phyloP scores from a whole-genome alignment of 2,888 invertebrate genomes.

The Antitype chi region DNA sequence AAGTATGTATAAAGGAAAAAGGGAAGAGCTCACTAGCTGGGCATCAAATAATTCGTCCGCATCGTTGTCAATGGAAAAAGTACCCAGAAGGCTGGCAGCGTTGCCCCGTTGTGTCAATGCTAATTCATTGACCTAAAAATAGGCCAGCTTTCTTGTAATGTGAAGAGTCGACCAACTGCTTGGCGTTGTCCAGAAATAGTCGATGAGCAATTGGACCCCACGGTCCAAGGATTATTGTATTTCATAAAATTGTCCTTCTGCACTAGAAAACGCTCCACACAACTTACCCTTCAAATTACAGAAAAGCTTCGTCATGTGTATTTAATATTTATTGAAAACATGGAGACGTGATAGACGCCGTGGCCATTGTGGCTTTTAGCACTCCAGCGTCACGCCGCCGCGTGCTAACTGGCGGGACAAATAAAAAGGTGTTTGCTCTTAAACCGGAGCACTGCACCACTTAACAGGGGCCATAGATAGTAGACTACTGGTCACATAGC shows the following conservation, averaged over 20 bases:
- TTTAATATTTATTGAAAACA: slow-evolving; percentile 49
- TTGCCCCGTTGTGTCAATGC: too few species aligned
- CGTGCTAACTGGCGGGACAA: slow-evolving; percentile 66
- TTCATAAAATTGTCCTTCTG: not conserved
- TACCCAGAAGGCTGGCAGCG: too few species aligned
- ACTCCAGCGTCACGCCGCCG: slow-evolving; percentile 52
- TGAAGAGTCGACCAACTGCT: too few species aligned
- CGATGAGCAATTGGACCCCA: too few species aligned
- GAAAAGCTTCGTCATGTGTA: slow-evolving; percentile 34
- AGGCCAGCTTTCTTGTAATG: too few species aligned
- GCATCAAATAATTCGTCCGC: too few species aligned
- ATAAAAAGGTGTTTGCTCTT: slow-evolving; percentile 65
- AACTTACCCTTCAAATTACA: slow-evolving; percentile 3
- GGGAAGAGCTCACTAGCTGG: too few species aligned
- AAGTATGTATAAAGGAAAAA: too few species aligned
- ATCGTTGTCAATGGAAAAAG: too few species aligned
- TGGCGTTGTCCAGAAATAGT: too few species aligned
- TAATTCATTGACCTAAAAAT: too few species aligned
- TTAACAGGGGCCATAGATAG: slow-evolving; percentile 26
- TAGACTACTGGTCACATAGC: slow-evolving; percentile 36
- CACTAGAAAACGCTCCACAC: not conserved
- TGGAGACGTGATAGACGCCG: slow-evolving; percentile 41
- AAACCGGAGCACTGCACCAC: slow-evolving; percentile 67
- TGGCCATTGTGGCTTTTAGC: slow-evolving; percentile 72
- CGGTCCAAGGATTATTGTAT: too few species aligned